Base-by-base conservation (phyloP, 2,797 vertebrate genomes). In the Diceros bicornis region DNA sequence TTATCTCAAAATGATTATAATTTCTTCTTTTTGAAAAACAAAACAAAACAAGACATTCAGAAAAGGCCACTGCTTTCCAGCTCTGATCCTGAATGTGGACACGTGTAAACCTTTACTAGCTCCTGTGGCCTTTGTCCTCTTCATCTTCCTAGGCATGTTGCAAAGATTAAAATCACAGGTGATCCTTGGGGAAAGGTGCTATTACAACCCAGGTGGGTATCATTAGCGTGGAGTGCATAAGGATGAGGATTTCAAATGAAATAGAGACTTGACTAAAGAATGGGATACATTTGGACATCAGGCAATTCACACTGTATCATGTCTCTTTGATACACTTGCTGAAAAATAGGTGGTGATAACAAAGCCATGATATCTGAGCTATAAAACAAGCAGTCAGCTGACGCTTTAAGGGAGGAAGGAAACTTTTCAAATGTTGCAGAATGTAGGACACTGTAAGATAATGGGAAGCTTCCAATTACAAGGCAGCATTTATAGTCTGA, bases 261-360 rank as follows among this genome's bases (percentile, higher is more conserved):
- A 81, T 7, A 52, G 41, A 94, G 64, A 62, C 62, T 96, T 94
- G 27, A 16, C 52, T 82, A 25, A 94, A 41, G 34, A 72, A 57
- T 27, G 11, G 34, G 52, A 68, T 57, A 34, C 25, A 47, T 62
- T 29, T 74, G 62, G 32, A 52, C 34, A 37, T 10, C 29, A 5
- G 13, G 14, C n/a, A 81, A 4, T 68, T 88, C 23, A 75, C 7
- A 10, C 6, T 17, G 11, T 68, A 37, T 20, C 6, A 14, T 47
- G 37, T 2, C 50, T 74, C 83, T 91, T 82, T 8, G 27, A 18
- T 85, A 55, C 9, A 37, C 4, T 37, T 85, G 10, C 14, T 50
- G 61, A 69, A 94, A 81, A 91, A 74, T 52, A 97, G 34, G 34
- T 66, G 57, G 9, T 17, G 14, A 50, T 83, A 37, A 96, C 47